phyloP scores from a whole-genome alignment of 2,888 invertebrate genomes.

The Platycheirus albimanus region DNA sequence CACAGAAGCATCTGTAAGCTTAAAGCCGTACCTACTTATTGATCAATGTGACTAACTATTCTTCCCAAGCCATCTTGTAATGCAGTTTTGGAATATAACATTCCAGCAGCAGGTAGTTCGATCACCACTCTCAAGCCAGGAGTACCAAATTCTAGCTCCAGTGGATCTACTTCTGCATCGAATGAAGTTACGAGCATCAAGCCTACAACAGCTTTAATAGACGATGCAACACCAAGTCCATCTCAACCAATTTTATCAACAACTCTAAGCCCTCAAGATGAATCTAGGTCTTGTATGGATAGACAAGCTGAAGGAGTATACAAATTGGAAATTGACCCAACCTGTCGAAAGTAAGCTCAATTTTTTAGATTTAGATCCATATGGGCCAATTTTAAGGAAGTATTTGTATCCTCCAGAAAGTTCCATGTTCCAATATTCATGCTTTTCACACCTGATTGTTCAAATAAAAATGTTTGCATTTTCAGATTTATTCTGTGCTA shows the following conservation, averaged over 20 bases:
- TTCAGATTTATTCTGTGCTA: conserved; percentile 75
- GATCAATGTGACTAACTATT: too few relatives aligned
- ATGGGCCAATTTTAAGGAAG: too few relatives aligned
- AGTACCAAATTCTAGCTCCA: not conserved
- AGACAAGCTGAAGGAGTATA: conserved; percentile 50
- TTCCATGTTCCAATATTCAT: too few relatives aligned
- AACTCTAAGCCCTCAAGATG: conserved; percentile 37
- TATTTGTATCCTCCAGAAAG: too few relatives aligned
- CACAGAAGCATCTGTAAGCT: conserved; percentile 49
- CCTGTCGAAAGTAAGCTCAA: conserved; percentile 75
- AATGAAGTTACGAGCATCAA: not conserved
- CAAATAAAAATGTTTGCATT: too few relatives aligned
- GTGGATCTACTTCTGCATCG: not conserved
- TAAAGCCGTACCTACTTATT: too few relatives aligned
- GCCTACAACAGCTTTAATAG: not conserved
- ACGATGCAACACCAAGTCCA: not conserved
- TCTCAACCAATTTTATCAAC: conserved; percentile 10
- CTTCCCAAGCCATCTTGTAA: conserved; percentile 60
- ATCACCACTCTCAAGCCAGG: not conserved
- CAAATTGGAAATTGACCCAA: conserved; percentile 63
- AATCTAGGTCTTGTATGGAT: conserved; percentile 59
- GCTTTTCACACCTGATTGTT: too few relatives aligned
- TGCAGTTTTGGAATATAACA: not conserved
- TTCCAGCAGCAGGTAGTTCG: conserved; percentile 7
- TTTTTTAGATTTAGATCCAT: too few relatives aligned